Percentiles rank a stretch among this genome's conserved stretches.
phyloP scores from a whole-genome alignment of 1,140 invertebrate genomes.

The Drosophila asahinai region DNA sequence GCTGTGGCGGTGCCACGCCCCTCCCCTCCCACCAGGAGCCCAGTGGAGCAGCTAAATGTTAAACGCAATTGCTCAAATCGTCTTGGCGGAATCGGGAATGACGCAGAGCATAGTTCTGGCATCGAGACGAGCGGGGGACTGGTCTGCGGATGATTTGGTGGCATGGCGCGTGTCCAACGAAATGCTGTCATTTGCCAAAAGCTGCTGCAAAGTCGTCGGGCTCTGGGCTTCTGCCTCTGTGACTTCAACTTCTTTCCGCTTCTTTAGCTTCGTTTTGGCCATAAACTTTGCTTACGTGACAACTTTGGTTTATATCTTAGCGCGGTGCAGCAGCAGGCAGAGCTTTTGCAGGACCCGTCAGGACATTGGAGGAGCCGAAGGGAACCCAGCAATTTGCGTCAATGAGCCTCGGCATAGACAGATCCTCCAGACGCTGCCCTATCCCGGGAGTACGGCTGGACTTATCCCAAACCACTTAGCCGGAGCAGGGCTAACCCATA shows the following conservation, averaged over 20 bases:
- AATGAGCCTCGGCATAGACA: slow-evolving; percentile 26
- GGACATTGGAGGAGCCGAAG: slow-evolving; percentile 8
- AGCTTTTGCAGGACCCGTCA: slow-evolving; percentile 26
- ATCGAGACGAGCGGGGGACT: background rate
- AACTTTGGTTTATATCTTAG: slow-evolving; percentile 80
- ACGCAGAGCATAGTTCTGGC: background rate
- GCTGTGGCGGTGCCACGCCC: slow-evolving; percentile 37
- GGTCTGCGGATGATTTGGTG: slow-evolving; percentile 75
- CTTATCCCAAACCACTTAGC: slow-evolving; percentile 5
- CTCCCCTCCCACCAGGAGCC: slow-evolving; percentile 12
- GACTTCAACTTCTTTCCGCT: slow-evolving; percentile 31
- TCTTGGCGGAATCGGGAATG: slow-evolving; percentile 24
- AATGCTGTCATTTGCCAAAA: slow-evolving; percentile 74
- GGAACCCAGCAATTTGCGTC: slow-evolving; percentile 59
- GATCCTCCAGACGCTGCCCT: slow-evolving; percentile 4
- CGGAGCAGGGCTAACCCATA: slow-evolving; percentile 19
- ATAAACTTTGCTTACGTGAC: slow-evolving; percentile 84
- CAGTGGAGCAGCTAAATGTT: slow-evolving; percentile 65
- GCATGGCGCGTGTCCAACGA: slow-evolving; percentile 79
- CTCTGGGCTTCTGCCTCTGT: slow-evolving; percentile 5
- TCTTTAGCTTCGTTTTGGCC: slow-evolving; percentile 58
- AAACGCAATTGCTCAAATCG: slow-evolving; percentile 62
- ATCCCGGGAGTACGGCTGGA: background rate
- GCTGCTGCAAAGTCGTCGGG: slow-evolving; percentile 60
- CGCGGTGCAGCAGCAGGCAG: slow-evolving; percentile 53